Evolutionary conservation across 2,888 invertebrate genomes (phyloP).

Genomic region (Hartigia nigra): DNA sequence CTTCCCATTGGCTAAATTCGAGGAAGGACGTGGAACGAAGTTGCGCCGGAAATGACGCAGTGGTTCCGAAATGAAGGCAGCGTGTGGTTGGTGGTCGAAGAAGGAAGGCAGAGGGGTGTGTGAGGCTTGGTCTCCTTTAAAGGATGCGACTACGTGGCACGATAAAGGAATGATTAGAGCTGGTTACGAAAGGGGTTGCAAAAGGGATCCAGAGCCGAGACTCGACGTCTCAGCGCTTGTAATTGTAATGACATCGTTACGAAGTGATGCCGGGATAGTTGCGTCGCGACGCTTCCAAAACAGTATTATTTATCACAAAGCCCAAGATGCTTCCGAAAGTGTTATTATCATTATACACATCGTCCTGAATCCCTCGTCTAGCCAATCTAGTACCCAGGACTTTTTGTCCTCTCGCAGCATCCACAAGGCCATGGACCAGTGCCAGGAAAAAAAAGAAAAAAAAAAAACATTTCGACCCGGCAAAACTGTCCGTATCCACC

Average conservation of each 20-base stretch:
- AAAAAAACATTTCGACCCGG: too few species aligned
- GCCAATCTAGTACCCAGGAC: too few species aligned
- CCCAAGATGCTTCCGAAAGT: slow-evolving; percentile 4
- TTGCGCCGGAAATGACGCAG: slow-evolving; percentile 37
- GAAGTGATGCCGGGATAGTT: slow-evolving; percentile 21
- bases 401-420: too few species aligned
- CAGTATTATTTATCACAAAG: slow-evolving; percentile 40
- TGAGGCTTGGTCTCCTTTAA: neutral
- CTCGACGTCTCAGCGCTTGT: slow-evolving; percentile 40
- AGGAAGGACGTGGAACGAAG: slow-evolving; percentile 29
- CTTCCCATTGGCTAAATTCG: neutral
- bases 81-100: slow-evolving; percentile 25
- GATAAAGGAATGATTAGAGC: neutral
- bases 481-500: too few species aligned
- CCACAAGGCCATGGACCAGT: too few species aligned
- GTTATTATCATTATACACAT: neutral
- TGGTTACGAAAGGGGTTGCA: slow-evolving; percentile 22
- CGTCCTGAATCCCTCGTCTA: too few species aligned
- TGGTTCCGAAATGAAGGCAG: slow-evolving; percentile 34
- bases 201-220: slow-evolving; percentile 29
- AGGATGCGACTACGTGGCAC: neutral
- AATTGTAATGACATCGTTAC: slow-evolving; percentile 52
- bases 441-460: too few species aligned
- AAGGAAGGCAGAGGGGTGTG: neutral
- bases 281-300: slow-evolving; percentile 23